phyloP scores from a whole-genome alignment of 2,113 vertebrate species.

The Pogona vitticeps region DNA sequence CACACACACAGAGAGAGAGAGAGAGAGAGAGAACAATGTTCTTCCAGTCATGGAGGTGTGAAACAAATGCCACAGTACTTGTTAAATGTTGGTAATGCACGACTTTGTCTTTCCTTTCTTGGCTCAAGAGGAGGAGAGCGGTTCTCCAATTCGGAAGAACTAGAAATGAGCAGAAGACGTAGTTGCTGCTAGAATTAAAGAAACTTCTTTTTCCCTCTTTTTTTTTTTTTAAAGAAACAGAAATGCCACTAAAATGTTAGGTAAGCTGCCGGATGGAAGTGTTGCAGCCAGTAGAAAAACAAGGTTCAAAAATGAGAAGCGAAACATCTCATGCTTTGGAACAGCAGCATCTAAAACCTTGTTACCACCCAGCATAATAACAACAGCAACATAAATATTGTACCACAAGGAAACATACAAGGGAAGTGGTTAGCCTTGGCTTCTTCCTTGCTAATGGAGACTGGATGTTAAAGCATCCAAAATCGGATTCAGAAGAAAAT shows the following conservation, averaged over 20 bases:
- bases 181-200: conserved; percentile 50
- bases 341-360: conserved; percentile 51
- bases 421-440: conserved; percentile 23
- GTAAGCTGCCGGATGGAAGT: conserved; percentile 45
- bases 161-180: conserved; percentile 25
- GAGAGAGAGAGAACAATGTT: too few relatives aligned
- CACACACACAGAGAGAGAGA: too few relatives aligned
- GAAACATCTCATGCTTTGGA: neutral
- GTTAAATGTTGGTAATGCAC: neutral
- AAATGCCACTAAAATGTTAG: neutral
- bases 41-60: too few relatives aligned
- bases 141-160: neutral
- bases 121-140: neutral
- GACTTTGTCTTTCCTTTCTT: too few relatives aligned
- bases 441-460: neutral
- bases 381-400: neutral
- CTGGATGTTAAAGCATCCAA: neutral
- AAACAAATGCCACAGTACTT: neutral
- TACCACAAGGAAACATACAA: neutral
- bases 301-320: neutral
- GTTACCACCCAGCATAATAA: neutral
- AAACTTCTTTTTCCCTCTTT: conserved; percentile 26
- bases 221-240: conserved; percentile 12
- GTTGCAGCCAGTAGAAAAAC: conserved; percentile 40
- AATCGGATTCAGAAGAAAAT: neutral